Evolutionary conservation across 2,113 vertebrate species (phyloP), one percentile per base, ranked within the genome.

Genomic region (Scartelaos histophorus): DNA sequence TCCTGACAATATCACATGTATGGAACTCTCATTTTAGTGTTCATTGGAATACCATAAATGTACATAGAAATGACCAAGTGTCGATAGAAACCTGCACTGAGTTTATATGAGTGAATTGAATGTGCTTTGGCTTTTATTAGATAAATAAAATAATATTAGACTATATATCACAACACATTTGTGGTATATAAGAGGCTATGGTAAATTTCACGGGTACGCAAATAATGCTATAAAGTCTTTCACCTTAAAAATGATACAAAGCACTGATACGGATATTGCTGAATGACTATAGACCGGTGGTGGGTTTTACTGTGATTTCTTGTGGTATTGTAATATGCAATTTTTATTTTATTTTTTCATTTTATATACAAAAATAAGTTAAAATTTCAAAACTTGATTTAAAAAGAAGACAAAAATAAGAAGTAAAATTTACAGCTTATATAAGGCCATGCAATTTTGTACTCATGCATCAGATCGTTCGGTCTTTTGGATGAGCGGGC

Each of bases 61-160:
- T 87, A 90, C 79, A 81, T 87, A 92, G 74, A 88, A 91, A 91
- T 87, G 82, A 89, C 85, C 84, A 88, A 79, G 74, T 72, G 83
- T 86, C 88, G 82, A 82, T 86, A 86, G 61, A 86, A 86, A 90
- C 88, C 87, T 88, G 89, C 86, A 89, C 84, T 89, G 89, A 89
- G 90, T 90, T 81, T 76, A 92, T 83, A 89, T 83, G 84, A 86
- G 88, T 88, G 80, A 90, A 90, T 91, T 90, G 76, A 88, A 89
- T 92, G 90, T 91, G 91, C 91, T 92, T 92, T 92, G 91, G 91
- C 87, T 91, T 92, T 75, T 21, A 67, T 86, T 87, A 84, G 88
- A 90, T 91, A 89, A 89, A 92, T 91, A 90, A 92, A 89, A 85
- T 84, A 87, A 87, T 88, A 86, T 88, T 84, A 83, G 84, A 83